Conservation (phyloP, 1,140 invertebrate species). For the Zaprionus lachaisei region DNA sequence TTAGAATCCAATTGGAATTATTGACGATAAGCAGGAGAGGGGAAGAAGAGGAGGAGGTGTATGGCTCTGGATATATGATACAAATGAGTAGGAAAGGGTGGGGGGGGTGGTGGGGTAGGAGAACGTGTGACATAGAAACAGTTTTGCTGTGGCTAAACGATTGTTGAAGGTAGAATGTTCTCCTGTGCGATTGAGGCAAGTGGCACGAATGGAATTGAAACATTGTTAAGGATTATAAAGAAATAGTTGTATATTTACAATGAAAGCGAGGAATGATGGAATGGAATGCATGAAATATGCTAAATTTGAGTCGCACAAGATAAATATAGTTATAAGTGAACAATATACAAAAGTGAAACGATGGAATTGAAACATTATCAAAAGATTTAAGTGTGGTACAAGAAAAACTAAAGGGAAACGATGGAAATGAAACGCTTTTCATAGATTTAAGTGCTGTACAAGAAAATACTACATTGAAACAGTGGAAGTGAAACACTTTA, state of each 20-base stretch:
- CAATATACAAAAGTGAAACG: neutral
- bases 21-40: neutral
- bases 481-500: constrained; percentile 7
- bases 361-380: too few relatives aligned
- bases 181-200: too few relatives aligned
- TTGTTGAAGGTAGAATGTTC: neutral
- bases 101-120: neutral
- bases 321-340: too few relatives aligned
- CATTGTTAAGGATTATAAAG: too few relatives aligned
- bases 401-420: neutral
- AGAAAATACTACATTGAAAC: neutral
- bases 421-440: constrained; percentile 5
- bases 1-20: neutral
- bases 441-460: neutral
- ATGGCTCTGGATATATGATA: neutral
- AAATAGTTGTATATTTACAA: too few relatives aligned
- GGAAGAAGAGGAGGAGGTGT: neutral
- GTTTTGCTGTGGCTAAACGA: neutral
- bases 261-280: neutral
- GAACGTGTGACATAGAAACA: neutral
- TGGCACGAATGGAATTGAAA: neutral
- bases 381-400: too few relatives aligned
- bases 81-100: neutral
- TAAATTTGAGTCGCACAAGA: too few relatives aligned
- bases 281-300: neutral